Percentiles rank a stretch among this genome's conserved stretches.
Conservation (phyloP, 2,113 vertebrate genomes). For the Hemicordylus capensis region DNA sequence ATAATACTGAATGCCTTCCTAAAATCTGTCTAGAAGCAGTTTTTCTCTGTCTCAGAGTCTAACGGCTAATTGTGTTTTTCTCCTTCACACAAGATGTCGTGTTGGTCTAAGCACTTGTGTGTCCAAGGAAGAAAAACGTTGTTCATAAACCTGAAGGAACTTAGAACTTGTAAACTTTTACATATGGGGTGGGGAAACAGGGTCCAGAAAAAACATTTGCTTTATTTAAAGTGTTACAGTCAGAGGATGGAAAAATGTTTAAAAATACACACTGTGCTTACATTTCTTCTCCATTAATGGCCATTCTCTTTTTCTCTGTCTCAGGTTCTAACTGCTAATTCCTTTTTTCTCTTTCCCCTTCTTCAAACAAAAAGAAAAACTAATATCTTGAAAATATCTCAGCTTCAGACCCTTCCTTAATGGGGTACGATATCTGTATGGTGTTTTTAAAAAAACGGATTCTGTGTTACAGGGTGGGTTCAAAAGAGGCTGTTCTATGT, state of each 20-base stretch:
- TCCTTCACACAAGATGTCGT: too few species aligned
- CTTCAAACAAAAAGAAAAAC: slow-evolving; percentile 27
- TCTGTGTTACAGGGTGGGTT: background rate
- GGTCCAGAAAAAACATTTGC: slow-evolving; percentile 41
- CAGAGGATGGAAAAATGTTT: slow-evolving; percentile 73
- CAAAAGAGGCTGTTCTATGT: background rate
- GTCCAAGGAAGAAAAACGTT: background rate
- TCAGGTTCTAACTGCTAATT: slow-evolving; percentile 63
- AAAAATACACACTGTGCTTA: slow-evolving; percentile 78
- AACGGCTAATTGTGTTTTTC: too few species aligned
- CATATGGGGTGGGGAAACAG: background rate
- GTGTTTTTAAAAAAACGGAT: background rate
- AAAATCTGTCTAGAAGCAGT: background rate
- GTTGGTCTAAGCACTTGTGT: background rate
- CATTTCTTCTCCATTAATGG: slow-evolving; percentile 68
- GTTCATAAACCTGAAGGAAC: background rate
- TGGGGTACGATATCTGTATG: too few species aligned
- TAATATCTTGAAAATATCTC: slow-evolving; percentile 5
- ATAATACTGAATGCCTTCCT: background rate
- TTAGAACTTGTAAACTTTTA: background rate
- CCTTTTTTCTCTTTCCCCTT: too few species aligned
- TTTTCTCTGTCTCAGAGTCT: too few species aligned
- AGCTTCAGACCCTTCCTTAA: background rate
- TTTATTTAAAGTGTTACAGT: slow-evolving; percentile 58
- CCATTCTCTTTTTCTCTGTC: slow-evolving; percentile 47